Conservation (phyloP, 2,113 vertebrate genomes). For the Myotis yumanensis region DNA sequence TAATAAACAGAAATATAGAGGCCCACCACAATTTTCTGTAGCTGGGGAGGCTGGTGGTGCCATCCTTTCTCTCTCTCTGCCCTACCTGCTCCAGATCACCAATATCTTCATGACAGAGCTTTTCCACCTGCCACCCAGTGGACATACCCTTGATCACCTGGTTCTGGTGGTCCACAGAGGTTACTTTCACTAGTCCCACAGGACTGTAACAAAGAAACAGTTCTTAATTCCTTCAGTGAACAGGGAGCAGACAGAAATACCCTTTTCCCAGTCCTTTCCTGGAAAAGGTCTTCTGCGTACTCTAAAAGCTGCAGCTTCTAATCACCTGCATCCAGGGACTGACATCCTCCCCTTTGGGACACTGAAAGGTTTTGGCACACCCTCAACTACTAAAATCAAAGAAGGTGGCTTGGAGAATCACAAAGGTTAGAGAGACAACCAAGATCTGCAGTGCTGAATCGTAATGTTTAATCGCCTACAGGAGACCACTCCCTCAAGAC, state of each 20-base stretch:
- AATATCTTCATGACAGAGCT: not conserved
- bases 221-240: not conserved
- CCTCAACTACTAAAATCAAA: not conserved
- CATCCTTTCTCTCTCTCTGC: not conserved
- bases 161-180: not conserved
- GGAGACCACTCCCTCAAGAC: not conserved
- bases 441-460: not conserved
- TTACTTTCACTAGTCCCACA: not conserved
- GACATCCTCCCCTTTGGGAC: not conserved
- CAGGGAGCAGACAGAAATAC: not conserved
- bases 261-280: not conserved
- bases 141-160: not conserved
- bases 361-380: not conserved
- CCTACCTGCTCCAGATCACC: not conserved
- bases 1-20: not conserved
- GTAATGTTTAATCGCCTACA: not conserved
- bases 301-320: not conserved
- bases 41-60: not conserved
- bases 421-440: not conserved
- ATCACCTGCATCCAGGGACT: not conserved
- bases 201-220: not conserved
- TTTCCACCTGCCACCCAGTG: not conserved
- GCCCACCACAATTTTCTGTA: not conserved
- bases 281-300: not conserved
- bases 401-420: not conserved